Percentiles rank a stretch among this genome's conserved stretches.
Conservation (phyloP, 1,140 invertebrate genomes). For the Proales similis region DNA sequence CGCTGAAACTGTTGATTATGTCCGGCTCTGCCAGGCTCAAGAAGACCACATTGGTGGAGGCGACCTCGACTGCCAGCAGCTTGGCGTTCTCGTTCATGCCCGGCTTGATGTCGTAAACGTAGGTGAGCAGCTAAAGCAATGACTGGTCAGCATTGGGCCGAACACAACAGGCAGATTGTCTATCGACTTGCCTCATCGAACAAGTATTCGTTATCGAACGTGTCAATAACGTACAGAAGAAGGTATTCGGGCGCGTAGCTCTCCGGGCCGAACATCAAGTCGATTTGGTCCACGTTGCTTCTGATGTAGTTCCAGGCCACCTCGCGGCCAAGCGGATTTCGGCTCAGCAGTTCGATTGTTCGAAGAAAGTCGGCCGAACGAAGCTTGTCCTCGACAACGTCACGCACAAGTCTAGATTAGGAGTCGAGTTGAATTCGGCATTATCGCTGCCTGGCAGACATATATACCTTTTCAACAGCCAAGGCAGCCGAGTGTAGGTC, state of each 20-base stretch:
- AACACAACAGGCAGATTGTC: no score
- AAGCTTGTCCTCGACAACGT: neutral
- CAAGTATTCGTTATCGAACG: slow-evolving; percentile 31
- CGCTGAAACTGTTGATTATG: slow-evolving; percentile 20
- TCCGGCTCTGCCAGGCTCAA: slow-evolving; percentile 1
- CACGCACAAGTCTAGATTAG: slow-evolving; percentile 3
- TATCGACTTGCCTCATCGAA: slow-evolving; percentile 4
- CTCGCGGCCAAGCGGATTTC: slow-evolving; percentile 23
- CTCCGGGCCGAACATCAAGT: slow-evolving; percentile 20
- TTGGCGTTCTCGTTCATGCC: slow-evolving; percentile 10
- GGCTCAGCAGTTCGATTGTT: slow-evolving; percentile 2
- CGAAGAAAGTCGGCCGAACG: slow-evolving; percentile 5
- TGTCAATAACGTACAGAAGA: neutral
- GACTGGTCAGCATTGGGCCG: no score
- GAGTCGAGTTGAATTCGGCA: neutral
- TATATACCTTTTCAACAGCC: neutral
- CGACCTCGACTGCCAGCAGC: slow-evolving; percentile 9
- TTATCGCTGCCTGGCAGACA: neutral
- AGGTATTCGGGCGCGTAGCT: slow-evolving; percentile 8
- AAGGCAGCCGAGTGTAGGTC: slow-evolving; percentile 7
- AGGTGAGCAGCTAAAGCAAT: slow-evolving; percentile 13
- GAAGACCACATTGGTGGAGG: slow-evolving; percentile 27
- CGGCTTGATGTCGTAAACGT: slow-evolving; percentile 13
- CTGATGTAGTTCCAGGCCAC: slow-evolving; percentile 24
- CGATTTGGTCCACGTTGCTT: slow-evolving; percentile 10